Evolutionary conservation across 2,888 invertebrate genomes (phyloP), one percentile per base, ranked within the genome.

Genomic region (Archips xylosteana): DNA sequence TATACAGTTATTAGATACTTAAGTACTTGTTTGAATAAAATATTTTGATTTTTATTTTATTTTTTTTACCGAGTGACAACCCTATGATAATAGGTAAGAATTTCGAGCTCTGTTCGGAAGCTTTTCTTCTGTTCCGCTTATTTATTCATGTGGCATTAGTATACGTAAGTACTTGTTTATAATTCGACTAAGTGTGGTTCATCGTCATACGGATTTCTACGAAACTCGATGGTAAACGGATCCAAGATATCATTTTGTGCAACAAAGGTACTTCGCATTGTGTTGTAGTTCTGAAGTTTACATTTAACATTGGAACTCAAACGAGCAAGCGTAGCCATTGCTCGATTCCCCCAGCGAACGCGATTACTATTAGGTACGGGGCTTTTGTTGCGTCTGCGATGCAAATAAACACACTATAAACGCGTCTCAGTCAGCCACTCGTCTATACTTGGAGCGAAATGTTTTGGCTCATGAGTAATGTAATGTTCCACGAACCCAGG

Each of bases 341-440:
- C 61, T 13, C 68, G 32, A 12, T 8, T n/a, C n/a, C 36, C 8
- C 36, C n/a, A 45, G 34, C 42, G 39, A 49, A 15, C 23, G 47
- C 57, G 39, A 59, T 57, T 70, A 70, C 57, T 59, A 70, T 63
- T 49, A n/a, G n/a, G n/a, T n/a, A 36, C 57, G 57, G 57, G 59
- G 32, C 59, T 47, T 64, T 71, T 71, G 70, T 70, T 64, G 64
- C 64, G 57, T 64, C 59, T 45, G 47, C 57, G 70, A 62, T 70
- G 70, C 62, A 70, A 61, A 69, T 69, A 69, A 68, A 61, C 57
- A 54, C 51, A 57, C 61, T 61, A 61, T 23, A 69, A 69, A 61
- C 69, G 61, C 61, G 61, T 36, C 68, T 60, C 68, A 34, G 23
- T 39, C 69, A 12, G 69, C 51, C 61, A 36, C 69, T 32, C 49